Evolutionary conservation across 2,113 vertebrate species (phyloP), one percentile per base, ranked within the genome.

Genomic region (Cinclus cinclus): DNA sequence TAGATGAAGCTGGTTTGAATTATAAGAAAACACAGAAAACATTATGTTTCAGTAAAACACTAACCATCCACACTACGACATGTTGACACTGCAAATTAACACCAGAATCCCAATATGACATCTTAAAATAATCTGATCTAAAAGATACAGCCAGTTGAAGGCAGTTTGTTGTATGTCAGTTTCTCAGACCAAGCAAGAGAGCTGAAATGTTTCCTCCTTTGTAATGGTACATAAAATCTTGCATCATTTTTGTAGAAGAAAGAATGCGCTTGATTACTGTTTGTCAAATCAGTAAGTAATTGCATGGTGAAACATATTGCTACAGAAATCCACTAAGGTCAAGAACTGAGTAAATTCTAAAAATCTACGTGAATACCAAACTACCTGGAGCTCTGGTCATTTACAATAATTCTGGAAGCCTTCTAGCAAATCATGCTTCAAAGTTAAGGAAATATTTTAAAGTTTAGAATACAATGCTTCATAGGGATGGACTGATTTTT

Each of bases 231-330:
- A 83, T 58, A 86, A 83, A 86, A 83, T 67, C 59, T 70, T 59
- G 18, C 41, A 59, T 25, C 1, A 1, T 67, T 86, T 96, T 63
- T 83, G 31, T 52, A 80, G 59, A 84, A 90, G 33, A 35, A 92
- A 41, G 65, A 77, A 92, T 52, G 39, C 13, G 10, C 52, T 92
- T 52, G 30, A 67, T 89, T 86, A 77, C 42, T 78, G 33, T 83
- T 94, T 89, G 90, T 73, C 76, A 95, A 94, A 77, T 83, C 71
- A 81, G 2, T 92, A 58, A 94, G 63, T 83, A 92, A 92, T 55
- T 86, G 86, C 71, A 86, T n/a, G 14, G 46, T 74, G 73, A 89
- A 94, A 89, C 24, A 91, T 27, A 70, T 2, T 74, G 52, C 60
- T 82, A 69, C 60, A 59, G 69, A 91, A 94, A 94, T 68, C 56